phyloP scores from a whole-genome alignment of 2,888 invertebrate genomes.

The Listrodromus nycthemerus region DNA sequence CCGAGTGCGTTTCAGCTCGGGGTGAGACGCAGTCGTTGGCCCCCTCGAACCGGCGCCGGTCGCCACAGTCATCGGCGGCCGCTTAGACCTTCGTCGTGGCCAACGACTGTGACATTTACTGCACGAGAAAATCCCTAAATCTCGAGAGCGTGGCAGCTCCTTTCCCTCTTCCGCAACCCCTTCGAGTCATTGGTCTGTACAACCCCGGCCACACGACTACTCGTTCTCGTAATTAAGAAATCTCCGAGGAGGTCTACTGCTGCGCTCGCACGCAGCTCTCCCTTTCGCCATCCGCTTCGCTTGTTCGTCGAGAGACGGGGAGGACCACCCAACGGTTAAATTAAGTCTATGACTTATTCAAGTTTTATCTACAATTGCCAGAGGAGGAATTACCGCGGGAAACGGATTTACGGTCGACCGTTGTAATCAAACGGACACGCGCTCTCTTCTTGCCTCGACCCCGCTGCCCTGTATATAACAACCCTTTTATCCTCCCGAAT shows the following conservation, averaged over 20 bases:
- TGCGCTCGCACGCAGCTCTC: constrained; percentile 58
- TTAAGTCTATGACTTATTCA: constrained; percentile 84
- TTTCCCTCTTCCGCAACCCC: constrained; percentile 72
- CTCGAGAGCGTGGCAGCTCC: constrained; percentile 71
- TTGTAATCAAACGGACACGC: constrained; percentile 79
- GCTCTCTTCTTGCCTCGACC: constrained; percentile 30
- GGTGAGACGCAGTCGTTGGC: constrained; percentile 3
- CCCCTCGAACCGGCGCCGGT: not conserved
- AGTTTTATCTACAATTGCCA: constrained; percentile 84
- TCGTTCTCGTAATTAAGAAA: constrained; percentile 82
- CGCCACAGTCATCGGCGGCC: not conserved
- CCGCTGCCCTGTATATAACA: constrained; percentile 16
- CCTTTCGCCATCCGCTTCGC: constrained; percentile 49
- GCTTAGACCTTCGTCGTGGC: not conserved
- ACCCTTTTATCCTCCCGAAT: constrained; percentile 30
- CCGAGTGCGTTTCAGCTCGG: not conserved
- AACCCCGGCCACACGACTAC: constrained; percentile 43
- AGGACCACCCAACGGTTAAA: constrained; percentile 74
- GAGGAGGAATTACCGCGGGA: constrained; percentile 77
- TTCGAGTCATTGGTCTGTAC: constrained; percentile 70
- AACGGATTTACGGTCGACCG: constrained; percentile 77
- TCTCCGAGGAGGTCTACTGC: constrained; percentile 77
- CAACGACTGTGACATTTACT: not conserved
- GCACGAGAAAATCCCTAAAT: constrained; percentile 74
- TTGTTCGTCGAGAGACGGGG: constrained; percentile 56